A percentile compares a stretch with the other conserved stretches of the same genome.
Conservation (phyloP, 1,140 invertebrate genomes). For the Brachionus angularis region DNA sequence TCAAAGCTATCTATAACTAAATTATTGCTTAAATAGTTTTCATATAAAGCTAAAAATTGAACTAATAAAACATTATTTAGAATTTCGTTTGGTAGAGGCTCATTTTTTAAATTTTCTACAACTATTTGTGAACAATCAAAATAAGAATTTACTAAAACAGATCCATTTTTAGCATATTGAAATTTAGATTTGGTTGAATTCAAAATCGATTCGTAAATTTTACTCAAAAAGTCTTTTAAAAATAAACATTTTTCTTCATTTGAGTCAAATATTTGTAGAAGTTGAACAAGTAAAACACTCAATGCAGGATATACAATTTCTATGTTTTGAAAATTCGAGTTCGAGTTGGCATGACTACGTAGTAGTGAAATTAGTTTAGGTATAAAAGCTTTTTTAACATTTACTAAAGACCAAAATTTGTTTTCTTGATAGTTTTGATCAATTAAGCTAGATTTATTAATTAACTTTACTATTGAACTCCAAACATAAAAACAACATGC, state of each 20-base stretch:
- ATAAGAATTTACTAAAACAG: too few relatives aligned
- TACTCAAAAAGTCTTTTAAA: neutral
- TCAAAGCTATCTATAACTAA: too few relatives aligned
- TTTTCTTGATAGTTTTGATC: neutral
- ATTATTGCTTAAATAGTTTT: too few relatives aligned
- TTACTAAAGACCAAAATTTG: slow-evolving; percentile 12
- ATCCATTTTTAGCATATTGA: too few relatives aligned
- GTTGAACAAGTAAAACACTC: neutral
- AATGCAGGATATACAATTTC: slow-evolving; percentile 25
- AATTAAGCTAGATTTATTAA: slow-evolving; percentile 2
- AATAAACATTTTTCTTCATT: slow-evolving; percentile 12
- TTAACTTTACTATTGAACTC: neutral
- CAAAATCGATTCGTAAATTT: slow-evolving; percentile 30
- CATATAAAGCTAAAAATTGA: too few relatives aligned
- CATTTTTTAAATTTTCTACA: too few relatives aligned
- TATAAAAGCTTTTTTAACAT: slow-evolving; percentile 43
- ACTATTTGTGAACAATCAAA: too few relatives aligned
- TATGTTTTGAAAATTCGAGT: slow-evolving; percentile 2
- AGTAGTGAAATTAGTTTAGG: slow-evolving; percentile 28
- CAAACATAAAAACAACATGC: slow-evolving; percentile 10
- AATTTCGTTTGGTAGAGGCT: too few relatives aligned
- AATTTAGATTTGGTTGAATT: too few relatives aligned
- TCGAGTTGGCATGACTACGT: slow-evolving; percentile 31
- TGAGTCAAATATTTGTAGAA: neutral
- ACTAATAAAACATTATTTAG: too few relatives aligned